Percentiles rank a stretch among this genome's conserved stretches.
Evolutionary conservation across 2,113 vertebrate genomes (phyloP).

Genomic region (Ctenodactylus gundi): DNA sequence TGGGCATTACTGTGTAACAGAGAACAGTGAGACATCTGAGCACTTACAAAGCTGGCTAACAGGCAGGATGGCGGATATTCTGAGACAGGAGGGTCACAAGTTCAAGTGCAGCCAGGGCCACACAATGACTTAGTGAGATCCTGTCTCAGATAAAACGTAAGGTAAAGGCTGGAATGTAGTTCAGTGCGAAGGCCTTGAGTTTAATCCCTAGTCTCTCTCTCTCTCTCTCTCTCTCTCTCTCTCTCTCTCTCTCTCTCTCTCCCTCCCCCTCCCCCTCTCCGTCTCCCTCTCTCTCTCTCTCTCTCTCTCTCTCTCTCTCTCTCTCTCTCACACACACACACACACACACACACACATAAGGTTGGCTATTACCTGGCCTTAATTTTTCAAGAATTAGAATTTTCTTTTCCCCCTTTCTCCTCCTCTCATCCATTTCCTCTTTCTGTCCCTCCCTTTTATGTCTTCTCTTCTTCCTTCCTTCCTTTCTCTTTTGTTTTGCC

Average conservation of each 20-base stretch:
- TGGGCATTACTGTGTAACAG: background rate
- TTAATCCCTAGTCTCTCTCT: background rate
- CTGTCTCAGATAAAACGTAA: background rate
- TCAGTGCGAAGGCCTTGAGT: background rate
- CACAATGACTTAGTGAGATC: background rate
- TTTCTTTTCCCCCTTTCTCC: background rate
- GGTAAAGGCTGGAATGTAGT: background rate
- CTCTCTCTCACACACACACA: no score
- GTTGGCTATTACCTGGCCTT: no score
- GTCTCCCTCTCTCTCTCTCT: no score
- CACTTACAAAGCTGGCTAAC: background rate
- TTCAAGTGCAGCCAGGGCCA: background rate
- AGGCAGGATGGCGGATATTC: background rate
- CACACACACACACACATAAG: no score
- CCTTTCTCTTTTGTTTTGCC: background rate
- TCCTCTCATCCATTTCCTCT: background rate
- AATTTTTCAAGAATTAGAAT: no score
- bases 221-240: background rate
- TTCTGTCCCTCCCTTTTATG: background rate
- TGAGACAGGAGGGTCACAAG: background rate
- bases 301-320: no score
- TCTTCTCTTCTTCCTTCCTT: background rate
- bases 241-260: background rate
- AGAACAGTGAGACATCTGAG: background rate
- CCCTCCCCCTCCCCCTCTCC: background rate